Conservation (phyloP, 2,113 vertebrate species). For the Colinus virginianus region DNA sequence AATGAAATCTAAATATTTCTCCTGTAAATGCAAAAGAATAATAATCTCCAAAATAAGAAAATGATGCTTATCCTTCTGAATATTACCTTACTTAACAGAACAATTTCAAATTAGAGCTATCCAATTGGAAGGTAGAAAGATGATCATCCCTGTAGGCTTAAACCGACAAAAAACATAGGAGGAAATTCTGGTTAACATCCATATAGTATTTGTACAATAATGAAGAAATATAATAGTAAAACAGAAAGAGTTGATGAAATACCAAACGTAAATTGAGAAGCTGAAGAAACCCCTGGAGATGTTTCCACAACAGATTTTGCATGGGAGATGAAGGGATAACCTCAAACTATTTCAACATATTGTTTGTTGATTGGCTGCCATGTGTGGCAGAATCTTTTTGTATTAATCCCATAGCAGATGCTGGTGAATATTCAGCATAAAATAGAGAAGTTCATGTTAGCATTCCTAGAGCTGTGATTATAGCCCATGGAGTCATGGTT, state of each 20-base stretch:
- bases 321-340: constrained; percentile 39
- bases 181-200: neutral
- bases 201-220: constrained; percentile 3
- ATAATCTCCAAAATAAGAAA: neutral
- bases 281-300: constrained; percentile 36
- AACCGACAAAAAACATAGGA: neutral
- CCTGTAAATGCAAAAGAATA: neutral
- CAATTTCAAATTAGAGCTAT: neutral
- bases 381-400: constrained; percentile 69
- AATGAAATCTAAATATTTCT: neutral
- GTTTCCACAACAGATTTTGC: constrained; percentile 13
- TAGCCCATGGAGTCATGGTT: constrained; percentile 6
- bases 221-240: constrained; percentile 25
- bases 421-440: constrained; percentile 77
- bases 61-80: neutral
- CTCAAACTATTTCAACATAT: constrained; percentile 60
- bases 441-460: constrained; percentile 60
- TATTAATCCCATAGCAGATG: constrained; percentile 73
- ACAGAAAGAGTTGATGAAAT: constrained; percentile 39
- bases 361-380: constrained; percentile 71
- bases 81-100: neutral
- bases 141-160: neutral
- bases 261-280: constrained; percentile 50
- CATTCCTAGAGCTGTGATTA: constrained; percentile 65
- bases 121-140: neutral